Evolutionary conservation across 2,797 vertebrate species (phyloP).

Genomic region (Anguilla pacifica): DNA sequence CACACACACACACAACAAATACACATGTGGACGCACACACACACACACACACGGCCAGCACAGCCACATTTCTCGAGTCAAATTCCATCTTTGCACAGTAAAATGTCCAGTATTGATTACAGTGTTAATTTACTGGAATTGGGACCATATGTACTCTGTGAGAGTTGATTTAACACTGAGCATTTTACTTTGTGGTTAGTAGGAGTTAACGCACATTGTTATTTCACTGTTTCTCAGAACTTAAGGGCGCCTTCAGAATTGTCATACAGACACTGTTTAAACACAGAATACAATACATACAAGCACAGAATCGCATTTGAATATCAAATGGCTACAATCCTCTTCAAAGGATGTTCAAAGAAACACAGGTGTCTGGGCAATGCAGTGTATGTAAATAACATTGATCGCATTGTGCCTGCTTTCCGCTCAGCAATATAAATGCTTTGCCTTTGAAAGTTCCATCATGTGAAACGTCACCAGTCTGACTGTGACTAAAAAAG

Average conservation of each 20-base stretch:
- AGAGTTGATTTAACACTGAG: too few species aligned
- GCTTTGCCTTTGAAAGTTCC: constrained; percentile 43
- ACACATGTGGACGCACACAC: background rate
- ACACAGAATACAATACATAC: background rate
- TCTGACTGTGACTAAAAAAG: constrained; percentile 42
- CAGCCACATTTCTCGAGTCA: background rate
- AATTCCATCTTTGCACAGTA: background rate
- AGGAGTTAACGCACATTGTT: background rate
- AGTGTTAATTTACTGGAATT: too few species aligned
- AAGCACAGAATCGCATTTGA: background rate
- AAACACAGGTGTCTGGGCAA: constrained; percentile 53
- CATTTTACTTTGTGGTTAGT: background rate
- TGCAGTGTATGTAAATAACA: constrained; percentile 53
- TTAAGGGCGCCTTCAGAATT: background rate
- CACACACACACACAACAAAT: background rate
- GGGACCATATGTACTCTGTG: too few species aligned
- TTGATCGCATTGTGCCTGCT: constrained; percentile 38
- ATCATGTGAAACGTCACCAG: constrained; percentile 47
- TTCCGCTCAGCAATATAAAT: constrained; percentile 32
- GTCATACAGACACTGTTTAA: background rate
- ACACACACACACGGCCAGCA: background rate
- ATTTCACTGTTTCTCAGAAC: background rate
- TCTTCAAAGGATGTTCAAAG: constrained; percentile 39
- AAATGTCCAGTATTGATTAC: too few species aligned
- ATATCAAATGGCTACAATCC: background rate